These are phyloP conservation scores for Poecilia latipinna DNA, from an alignment of 2,113 vertebrate species.

Conservation along the genomic window DNA sequence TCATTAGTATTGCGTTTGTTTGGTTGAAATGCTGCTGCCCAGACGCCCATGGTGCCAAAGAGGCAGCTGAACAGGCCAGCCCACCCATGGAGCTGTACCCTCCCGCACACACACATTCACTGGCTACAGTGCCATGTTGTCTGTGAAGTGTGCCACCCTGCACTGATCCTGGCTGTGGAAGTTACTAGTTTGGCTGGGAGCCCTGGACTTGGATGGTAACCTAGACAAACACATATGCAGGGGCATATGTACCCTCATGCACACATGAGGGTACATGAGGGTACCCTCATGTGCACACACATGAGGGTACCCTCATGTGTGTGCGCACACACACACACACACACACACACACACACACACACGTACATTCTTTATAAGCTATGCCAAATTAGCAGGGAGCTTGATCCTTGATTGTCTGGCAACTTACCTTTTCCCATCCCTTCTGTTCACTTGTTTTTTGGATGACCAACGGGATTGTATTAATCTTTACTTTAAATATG, in stretches of 20 bases:
- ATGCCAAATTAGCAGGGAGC: too few relatives aligned
- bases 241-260: not conserved
- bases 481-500: too few relatives aligned
- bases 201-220: conserved; percentile 30
- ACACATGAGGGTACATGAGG: too few relatives aligned
- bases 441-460: too few relatives aligned
- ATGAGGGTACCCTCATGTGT: too few relatives aligned
- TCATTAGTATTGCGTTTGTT: conserved; percentile 23
- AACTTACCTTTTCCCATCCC: too few relatives aligned
- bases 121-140: conserved; percentile 50
- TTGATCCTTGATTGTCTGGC: too few relatives aligned
- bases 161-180: conserved; percentile 58
- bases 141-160: conserved; percentile 58
- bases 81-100: conserved; percentile 55
- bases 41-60: conserved; percentile 44
- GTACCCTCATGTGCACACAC: too few relatives aligned
- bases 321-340: too few relatives aligned
- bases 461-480: too few relatives aligned
- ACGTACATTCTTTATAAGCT: too few relatives aligned
- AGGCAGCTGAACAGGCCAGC: conserved; percentile 54
- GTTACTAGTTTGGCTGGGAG: conserved; percentile 41
- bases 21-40: conserved; percentile 46
- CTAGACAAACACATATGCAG: conserved; percentile 17
- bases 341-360: too few relatives aligned
- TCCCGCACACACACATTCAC: conserved; percentile 52